These are phyloP conservation scores for Podargus strigoides DNA, from an alignment of 2,797 vertebrate genomes.

Conservation along the genomic window DNA sequence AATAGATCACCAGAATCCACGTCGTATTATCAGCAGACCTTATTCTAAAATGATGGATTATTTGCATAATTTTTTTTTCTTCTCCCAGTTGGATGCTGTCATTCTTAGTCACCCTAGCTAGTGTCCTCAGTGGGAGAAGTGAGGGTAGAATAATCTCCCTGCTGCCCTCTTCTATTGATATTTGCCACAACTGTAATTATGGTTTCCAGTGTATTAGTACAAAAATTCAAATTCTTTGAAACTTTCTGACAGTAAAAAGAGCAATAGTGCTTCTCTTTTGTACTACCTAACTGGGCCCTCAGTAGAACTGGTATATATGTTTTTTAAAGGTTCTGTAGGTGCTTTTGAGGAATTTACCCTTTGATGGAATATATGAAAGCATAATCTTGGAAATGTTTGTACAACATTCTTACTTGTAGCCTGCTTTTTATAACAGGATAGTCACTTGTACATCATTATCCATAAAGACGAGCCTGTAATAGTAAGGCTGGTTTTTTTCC, in stretches of 20 bases:
- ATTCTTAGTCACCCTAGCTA: background rate
- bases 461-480: background rate
- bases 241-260: background rate
- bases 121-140: background rate
- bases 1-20: background rate
- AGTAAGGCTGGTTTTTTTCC: background rate
- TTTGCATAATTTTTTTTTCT: background rate
- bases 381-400: background rate
- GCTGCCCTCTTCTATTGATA: background rate
- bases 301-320: fast-evolving
- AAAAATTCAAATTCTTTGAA: background rate
- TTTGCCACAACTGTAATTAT: background rate
- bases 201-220: background rate
- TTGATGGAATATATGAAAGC: background rate
- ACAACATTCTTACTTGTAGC: background rate
- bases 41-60: background rate
- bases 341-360: background rate
- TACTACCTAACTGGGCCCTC: background rate
- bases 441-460: background rate
- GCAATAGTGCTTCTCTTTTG: background rate
- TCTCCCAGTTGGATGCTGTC: background rate
- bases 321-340: background rate
- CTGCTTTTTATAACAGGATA: background rate
- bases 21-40: background rate
- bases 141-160: background rate